Conservation (phyloP, 2,113 vertebrate genomes). For the Perca fluviatilis region DNA sequence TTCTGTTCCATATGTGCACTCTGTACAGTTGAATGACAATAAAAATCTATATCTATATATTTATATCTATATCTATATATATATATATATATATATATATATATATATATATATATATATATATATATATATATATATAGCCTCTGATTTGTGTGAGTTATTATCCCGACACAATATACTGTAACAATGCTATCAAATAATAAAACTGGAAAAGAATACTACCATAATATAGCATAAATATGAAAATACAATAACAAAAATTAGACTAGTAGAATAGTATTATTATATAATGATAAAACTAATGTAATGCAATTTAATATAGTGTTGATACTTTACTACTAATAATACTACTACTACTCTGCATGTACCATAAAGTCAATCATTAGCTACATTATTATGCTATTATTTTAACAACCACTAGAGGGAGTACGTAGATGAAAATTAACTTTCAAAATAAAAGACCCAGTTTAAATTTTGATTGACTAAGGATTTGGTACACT, state of each 20-base stretch:
- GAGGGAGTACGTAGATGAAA: background rate
- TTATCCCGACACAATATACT: background rate
- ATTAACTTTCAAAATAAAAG: slow-evolving; percentile 59
- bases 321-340: background rate
- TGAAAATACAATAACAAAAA: background rate
- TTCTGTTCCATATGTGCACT: too few species aligned
- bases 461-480: background rate
- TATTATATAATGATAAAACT: background rate
- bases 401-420: background rate
- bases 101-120: background rate
- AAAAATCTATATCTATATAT: too few species aligned
- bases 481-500: background rate
- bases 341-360: background rate
- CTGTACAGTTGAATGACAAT: too few species aligned
- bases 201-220: background rate
- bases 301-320: background rate
- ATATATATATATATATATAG: background rate
- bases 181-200: background rate
- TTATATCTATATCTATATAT: background rate
- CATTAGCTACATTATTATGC: background rate
- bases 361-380: background rate
- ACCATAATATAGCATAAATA: background rate
- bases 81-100: background rate
- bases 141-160: too few species aligned
- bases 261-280: too few species aligned